A percentile compares a stretch with the other conserved stretches of the same genome.
Conservation (phyloP, 2,888 invertebrate genomes). For the Caenorhabditis drosophilae region DNA sequence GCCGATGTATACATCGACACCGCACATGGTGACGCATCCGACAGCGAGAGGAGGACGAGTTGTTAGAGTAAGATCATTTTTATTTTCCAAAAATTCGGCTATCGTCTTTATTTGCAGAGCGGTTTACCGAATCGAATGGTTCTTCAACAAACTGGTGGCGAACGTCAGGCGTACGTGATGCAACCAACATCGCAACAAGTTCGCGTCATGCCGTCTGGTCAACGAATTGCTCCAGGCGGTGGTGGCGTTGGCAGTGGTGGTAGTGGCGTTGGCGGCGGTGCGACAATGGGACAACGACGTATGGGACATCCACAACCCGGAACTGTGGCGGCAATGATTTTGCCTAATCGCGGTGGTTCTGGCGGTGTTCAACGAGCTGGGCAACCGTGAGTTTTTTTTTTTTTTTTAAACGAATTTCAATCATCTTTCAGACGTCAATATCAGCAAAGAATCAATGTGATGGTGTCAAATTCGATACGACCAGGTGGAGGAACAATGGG, state of each 20-base stretch:
- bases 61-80: slow-evolving; percentile 1
- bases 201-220: slow-evolving; percentile 20
- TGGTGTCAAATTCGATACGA: slow-evolving; percentile 15
- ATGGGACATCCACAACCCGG: slow-evolving; percentile 13
- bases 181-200: slow-evolving; percentile 5
- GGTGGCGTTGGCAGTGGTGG: no score
- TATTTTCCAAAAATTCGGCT: neutral
- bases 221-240: neutral
- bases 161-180: slow-evolving; percentile 3
- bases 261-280: no score
- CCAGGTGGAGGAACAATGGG: slow-evolving; percentile 10
- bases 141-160: slow-evolving; percentile 12
- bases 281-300: slow-evolving; percentile 14
- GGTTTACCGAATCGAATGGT: neutral
- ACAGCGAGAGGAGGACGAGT: slow-evolving; percentile 1
- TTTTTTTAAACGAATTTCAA: no score
- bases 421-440: neutral
- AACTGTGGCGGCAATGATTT: slow-evolving; percentile 34
- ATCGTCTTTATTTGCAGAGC: neutral
- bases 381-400: slow-evolving; percentile 9
- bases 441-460: slow-evolving; percentile 20
- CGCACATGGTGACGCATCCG: slow-evolving; percentile 1
- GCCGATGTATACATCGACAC: slow-evolving; percentile 3
- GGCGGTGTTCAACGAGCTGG: slow-evolving; percentile 9
- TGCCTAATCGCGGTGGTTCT: slow-evolving; percentile 13